Evolutionary conservation across 2,888 invertebrate genomes (phyloP).

Genomic region (Plebejus anna): DNA sequence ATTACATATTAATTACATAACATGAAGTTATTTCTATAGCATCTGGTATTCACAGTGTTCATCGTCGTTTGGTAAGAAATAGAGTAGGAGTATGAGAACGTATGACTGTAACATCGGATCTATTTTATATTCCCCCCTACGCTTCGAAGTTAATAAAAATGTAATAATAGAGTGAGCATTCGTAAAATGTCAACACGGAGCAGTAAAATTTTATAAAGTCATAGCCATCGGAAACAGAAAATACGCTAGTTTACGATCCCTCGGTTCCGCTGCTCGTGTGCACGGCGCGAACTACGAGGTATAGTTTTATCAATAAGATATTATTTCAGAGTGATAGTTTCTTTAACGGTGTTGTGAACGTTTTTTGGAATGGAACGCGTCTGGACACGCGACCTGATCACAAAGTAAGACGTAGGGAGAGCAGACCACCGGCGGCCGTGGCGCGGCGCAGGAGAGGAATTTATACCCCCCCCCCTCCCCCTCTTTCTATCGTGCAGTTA

Average conservation of each 20-base stretch:
- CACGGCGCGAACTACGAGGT: constrained; percentile 58
- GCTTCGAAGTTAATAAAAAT: constrained; percentile 32
- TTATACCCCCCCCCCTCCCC: not conserved
- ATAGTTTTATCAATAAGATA: not conserved
- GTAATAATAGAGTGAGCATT: constrained; percentile 42
- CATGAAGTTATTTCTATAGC: too few relatives aligned
- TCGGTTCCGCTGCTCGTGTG: constrained; percentile 71
- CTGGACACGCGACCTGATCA: not conserved
- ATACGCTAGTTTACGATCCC: constrained; percentile 71
- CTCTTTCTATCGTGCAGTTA: not conserved
- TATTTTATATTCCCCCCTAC: not conserved
- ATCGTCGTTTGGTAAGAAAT: not conserved
- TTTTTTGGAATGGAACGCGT: too few relatives aligned
- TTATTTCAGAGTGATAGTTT: too few relatives aligned
- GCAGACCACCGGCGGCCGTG: not conserved
- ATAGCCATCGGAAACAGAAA: constrained; percentile 75
- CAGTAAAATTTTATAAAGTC: constrained; percentile 72
- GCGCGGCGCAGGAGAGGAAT: not conserved
- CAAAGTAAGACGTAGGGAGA: not conserved
- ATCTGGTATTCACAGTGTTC: too few relatives aligned
- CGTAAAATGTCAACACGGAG: constrained; percentile 53
- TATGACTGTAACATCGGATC: not conserved
- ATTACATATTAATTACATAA: too few relatives aligned
- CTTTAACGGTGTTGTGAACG: too few relatives aligned
- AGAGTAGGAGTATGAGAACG: not conserved